Base-by-base conservation (phyloP, 2,888 invertebrate genomes). In the Adineta ricciae region DNA sequence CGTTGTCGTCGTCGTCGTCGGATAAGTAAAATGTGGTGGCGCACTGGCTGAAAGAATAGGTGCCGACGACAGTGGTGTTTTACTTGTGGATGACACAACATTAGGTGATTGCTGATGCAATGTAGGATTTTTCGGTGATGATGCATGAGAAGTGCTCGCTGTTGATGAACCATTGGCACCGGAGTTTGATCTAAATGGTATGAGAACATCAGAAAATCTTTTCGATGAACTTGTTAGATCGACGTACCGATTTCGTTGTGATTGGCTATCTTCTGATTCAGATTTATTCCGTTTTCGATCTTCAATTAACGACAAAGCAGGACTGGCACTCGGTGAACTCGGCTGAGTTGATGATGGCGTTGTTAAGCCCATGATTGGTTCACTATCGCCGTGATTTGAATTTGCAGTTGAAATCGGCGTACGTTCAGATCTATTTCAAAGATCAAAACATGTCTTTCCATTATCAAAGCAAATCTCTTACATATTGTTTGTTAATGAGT, bases 241-340 rank as follows among this genome's bases (percentile, higher is more conserved):
- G 19, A 7, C 19, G 14, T 78, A 78, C 78, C 78, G 38, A 41
- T n/a, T 24, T 41, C 78, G 78, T 78, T 78, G 78, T 41, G 78
- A 78, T 78, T 78, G 78, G 41, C 24, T 78, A 78, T 78, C 78
- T 41, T 78, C 78, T n/a, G 78, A 41, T 41, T 78, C 78, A 9
- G 78, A 78, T 78, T 78, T 78, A 78, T 78, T 41, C n/a, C 41
- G 38, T 78, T n/a, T 78, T 41, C 78, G 78, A 78, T 78, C 78
- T n/a, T 78, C 78, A 1, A 3, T n/a, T 2, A 19, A 24, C 14
- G 78, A 41, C n/a, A 78, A 8, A 5, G 78, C 38, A 24, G 78
- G 78, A 78, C 78, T 78, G n/a, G 78, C 24, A 78, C 41, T 78
- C 24, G 78, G 78, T 78, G 78, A 78, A 78, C 41, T 78, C 19